Conservation (phyloP, 2,113 vertebrate genomes). For the Quiscalus mexicanus region DNA sequence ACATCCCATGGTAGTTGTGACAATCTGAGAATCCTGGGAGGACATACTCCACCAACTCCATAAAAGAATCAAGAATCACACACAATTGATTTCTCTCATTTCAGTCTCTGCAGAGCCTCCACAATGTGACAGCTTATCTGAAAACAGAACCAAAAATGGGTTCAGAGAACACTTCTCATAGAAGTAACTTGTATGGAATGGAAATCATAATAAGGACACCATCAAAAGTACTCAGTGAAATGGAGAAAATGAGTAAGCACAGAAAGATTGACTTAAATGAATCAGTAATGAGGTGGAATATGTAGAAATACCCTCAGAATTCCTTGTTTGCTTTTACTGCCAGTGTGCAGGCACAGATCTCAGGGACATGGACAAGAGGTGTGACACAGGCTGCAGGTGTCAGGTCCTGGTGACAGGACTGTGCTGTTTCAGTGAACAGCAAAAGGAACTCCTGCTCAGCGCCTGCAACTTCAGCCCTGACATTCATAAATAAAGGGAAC, state of each 20-base stretch:
- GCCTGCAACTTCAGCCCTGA: neutral
- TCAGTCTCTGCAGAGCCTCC: neutral
- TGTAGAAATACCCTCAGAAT: neutral
- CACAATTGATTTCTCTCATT: neutral
- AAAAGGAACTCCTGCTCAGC: neutral
- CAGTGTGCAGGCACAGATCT: neutral
- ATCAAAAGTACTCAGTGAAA: neutral
- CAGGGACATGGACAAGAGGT: neutral
- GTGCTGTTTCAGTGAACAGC: neutral
- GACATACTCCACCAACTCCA: neutral
- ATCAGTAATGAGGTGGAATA: neutral
- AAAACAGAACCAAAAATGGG: neutral
- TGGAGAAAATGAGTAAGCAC: neutral
- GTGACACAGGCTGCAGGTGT: neutral
- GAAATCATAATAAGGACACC: neutral
- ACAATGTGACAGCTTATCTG: neutral
- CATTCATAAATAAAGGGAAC: neutral
- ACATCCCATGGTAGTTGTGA: neutral
- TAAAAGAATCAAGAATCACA: neutral
- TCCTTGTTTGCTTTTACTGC: neutral
- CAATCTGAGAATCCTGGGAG: neutral
- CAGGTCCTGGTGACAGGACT: neutral
- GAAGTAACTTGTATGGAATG: neutral
- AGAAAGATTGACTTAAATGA: neutral
- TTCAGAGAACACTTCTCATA: neutral